These are phyloP conservation scores for Coecobrya sp. DNA, from an alignment of 2,888 invertebrate genomes.

Conservation along the genomic window DNA sequence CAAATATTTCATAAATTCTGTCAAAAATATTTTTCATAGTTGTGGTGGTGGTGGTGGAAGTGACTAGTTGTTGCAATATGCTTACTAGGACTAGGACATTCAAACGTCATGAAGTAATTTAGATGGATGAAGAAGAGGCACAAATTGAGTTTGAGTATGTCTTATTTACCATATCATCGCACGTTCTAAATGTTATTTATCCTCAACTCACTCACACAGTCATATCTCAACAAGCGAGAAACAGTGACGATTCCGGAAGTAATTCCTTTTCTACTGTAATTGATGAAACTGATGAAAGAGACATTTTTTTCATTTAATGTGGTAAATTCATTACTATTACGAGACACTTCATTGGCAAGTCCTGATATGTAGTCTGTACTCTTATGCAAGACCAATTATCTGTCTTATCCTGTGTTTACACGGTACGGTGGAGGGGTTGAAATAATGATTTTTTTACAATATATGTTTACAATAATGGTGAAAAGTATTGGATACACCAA, in stretches of 20 bases:
- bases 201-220: background rate
- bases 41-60: background rate
- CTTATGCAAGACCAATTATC: background rate
- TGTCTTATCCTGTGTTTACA: background rate
- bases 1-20: constrained; percentile 24
- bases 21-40: constrained; percentile 7
- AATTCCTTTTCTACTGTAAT: constrained; percentile 64
- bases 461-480: constrained; percentile 2
- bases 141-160: constrained; percentile 58
- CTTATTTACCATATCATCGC: constrained; percentile 67
- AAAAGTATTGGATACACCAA: background rate
- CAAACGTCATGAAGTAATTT: constrained; percentile 50
- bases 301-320: constrained; percentile 56
- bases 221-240: constrained; percentile 16
- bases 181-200: background rate
- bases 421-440: background rate
- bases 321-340: constrained; percentile 34
- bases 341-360: background rate
- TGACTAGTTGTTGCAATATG: background rate
- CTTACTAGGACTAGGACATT: constrained; percentile 40
- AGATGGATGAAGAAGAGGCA: constrained; percentile 66
- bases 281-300: constrained; percentile 76
- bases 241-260: constrained; percentile 78
- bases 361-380: background rate
- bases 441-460: constrained; percentile 15